Conservation (phyloP, 2,888 invertebrate genomes). For the Orchesellides sinensis region DNA sequence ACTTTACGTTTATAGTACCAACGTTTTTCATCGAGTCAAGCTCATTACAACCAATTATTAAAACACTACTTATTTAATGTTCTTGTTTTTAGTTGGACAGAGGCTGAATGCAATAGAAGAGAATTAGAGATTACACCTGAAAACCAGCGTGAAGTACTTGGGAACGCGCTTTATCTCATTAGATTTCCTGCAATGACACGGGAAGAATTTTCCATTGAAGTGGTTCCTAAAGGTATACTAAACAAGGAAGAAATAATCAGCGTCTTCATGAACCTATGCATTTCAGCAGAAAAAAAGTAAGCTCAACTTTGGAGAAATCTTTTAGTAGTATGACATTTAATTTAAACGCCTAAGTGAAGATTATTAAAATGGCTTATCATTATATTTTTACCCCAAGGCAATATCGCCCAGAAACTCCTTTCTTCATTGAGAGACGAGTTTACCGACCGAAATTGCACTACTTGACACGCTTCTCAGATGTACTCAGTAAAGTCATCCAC, state of each 20-base stretch:
- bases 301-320: constrained; percentile 8
- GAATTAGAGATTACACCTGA: constrained; percentile 83
- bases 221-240: constrained; percentile 86
- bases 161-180: constrained; percentile 84
- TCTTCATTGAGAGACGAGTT: constrained; percentile 68
- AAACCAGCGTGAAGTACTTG: constrained; percentile 84
- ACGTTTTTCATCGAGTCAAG: neutral
- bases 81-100: constrained; percentile 84
- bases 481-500: constrained; percentile 71
- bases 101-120: constrained; percentile 85
- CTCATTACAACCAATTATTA: neutral
- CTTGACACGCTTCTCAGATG: constrained; percentile 71
- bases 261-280: constrained; percentile 82
- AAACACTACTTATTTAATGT: neutral
- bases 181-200: constrained; percentile 91
- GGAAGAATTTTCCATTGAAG: constrained; percentile 89
- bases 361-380: constrained; percentile 10
- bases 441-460: constrained; percentile 73
- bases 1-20: neutral
- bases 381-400: too few relatives aligned
- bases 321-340: too few relatives aligned
- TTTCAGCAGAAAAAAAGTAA: constrained; percentile 71
- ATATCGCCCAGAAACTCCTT: constrained; percentile 71
- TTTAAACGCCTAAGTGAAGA: neutral
- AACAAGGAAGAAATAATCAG: constrained; percentile 87